Evolutionary conservation across 1,140 invertebrate species (phyloP), one percentile per base, ranked within the genome.

Genomic region (Trichonephila clavipes): DNA sequence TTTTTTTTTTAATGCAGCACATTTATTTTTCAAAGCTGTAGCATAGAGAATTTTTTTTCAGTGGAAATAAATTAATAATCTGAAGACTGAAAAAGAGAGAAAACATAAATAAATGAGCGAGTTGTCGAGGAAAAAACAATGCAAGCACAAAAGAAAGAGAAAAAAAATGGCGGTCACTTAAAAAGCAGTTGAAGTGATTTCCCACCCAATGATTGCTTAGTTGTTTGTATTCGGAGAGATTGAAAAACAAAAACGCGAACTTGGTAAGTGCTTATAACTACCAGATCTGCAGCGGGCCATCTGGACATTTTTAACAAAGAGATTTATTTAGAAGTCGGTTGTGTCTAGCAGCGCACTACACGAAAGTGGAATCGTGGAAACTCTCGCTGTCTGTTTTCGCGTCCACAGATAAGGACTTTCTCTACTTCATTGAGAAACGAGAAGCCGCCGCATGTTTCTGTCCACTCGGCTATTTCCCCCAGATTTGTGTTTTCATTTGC

Each of bases 261-360:
- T 69, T 1, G 21, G 19, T 69, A 69, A 69, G 64, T 69, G 64
- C 64, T n/a, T 69, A 21, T n/a, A 69, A 69, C 64, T 69, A 69
- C 21, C 64, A 69, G 21, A 69, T 51, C 44, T 51, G 44, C 44
- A 1, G 44, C 44, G 44, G 64, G 28, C 64, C 64, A 69, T 69
- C 64, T 69, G 64, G 64, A 24, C 64, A 28, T 69, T 10, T 66
- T 69, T 69, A 69, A 69, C 64, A 69, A 69, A 69, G 64, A 69
- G 64, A 69, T 69, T 69, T 69, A 69, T 69, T 69, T 69, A 69
- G 64, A 24, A 69, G 21, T 69, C 19, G n/a, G 64, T 69, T 69
- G 64, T 69, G 64, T 69, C 64, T 69, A 69, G 28, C 8, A 10
- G 64, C 64, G n/a, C 64, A n/a, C 64, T 69, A 24, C 64, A 12